Base-by-base conservation (phyloP, 2,113 vertebrate species). In the Tor tambroides region DNA sequence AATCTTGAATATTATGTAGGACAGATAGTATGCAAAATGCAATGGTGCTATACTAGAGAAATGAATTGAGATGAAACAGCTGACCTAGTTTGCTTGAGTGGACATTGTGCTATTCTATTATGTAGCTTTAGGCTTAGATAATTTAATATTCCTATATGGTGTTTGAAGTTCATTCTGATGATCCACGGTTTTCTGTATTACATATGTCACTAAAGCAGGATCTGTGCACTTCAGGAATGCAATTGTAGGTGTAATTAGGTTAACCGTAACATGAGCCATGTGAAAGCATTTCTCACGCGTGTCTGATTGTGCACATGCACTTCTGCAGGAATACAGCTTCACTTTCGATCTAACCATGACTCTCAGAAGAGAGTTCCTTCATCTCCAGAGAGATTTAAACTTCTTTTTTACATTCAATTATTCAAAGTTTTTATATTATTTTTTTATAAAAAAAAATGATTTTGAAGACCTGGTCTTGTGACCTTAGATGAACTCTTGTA, bases 1-100 rank as follows among this genome's bases (percentile, higher is more conserved):
- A 79, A 79, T 59, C 51, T 38, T n/a, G 5, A 0, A 51, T 77
- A 2, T 26, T 51, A 28, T 77, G 26, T 77, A 56, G 49, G 17
- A 11, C 49, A 54, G 35, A 32, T 32, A 41, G n/a, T 15, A 71
- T 56, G 35, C 3, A 38, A 28, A 56, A 38, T 38, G 49, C 21
- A 11, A 19, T 49, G 8, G 7, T 21, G 17, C 30, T 38, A 6
- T 10, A 79, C 51, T 38, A 63, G 19, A 81, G 21, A 30, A 35
- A 46, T 49, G 15, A 85, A 76, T n/a, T 35, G 23, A 41, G 35
- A 49, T 38, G 69, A 28, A 74, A 21, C 59, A 83, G 46, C 86
- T 93, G 92, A 92, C 92, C 92, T 89, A 91, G 84, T 89, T 93
- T 89, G 80, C 85, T 87, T 49, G 74, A 92, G 83, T 80, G 69